Evolutionary conservation across 2,888 invertebrate species (phyloP), one percentile per base, ranked within the genome.

Genomic region (Gonocerus acuteangulatus): DNA sequence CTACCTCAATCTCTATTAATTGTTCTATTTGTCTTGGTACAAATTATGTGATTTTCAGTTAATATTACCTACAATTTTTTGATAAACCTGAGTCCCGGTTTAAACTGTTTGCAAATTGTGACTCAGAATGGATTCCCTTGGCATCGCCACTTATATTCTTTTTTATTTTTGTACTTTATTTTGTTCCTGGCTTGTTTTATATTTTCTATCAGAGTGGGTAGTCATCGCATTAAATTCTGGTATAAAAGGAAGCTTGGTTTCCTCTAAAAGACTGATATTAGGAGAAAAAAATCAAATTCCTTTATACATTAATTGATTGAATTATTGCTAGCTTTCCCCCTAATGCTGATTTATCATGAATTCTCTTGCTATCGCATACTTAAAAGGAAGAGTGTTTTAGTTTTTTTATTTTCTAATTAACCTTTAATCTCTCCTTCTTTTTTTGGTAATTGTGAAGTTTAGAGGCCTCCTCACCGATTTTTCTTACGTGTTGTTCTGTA

Each of bases 251-350:
- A 62, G 57, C 51, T 64, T 62, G 42, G 56, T 64, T 64, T 64
- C 64, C 64, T 65, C 62, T 60, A 65, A 65, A 65, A 65, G 64
- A 65, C 64, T 65, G 64, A 65, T 62, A 60, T 65, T 64, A 64
- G 64, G 59, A 48, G 54, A 54, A 54, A 39, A 51, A 54, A 56
- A 62, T 52, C 49, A 58, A 58, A 57, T 63, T 63, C 61, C 63
- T 63, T 63, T 49, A 58, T 62, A 48, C 62, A 56, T 62, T 54
- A 63, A 36, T 22, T 19, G 34, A 11, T 54, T 22, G 15, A 52
- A 11, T 42, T 42, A 15, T 42, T 54, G 11, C 34, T 21, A 15
- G 11, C 36, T 2, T 15, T 54, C 22, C 4, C 54, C n/a, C 21
- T 42, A 36, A 9, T 54, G 39, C 16, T 54, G 36, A 19, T 42